These are phyloP conservation scores for Caretta caretta DNA, from an alignment of 2,113 vertebrate species.

Conservation along the genomic window DNA sequence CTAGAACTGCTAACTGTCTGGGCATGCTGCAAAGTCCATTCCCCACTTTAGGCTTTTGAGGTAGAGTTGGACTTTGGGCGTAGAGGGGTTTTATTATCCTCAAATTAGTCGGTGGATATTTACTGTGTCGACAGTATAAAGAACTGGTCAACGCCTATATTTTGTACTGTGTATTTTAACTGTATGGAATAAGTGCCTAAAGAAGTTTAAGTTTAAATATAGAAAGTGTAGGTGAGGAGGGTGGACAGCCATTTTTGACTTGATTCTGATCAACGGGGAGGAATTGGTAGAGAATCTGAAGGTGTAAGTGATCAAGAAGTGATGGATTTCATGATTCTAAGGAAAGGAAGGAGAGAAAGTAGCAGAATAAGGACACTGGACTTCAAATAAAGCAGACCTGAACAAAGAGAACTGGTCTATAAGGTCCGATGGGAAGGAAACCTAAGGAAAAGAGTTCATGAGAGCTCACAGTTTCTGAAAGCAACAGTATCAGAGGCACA, in stretches of 20 bases:
- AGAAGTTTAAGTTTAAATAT: not conserved
- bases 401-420: not conserved
- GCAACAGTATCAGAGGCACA: not conserved
- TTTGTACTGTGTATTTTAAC: not conserved
- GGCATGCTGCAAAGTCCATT: not conserved
- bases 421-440: not conserved
- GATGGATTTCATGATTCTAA: not conserved
- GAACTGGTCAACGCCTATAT: no score
- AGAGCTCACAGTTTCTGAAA: not conserved
- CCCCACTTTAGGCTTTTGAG: not conserved
- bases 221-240: not conserved
- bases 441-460: not conserved
- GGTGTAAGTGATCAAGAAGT: not conserved
- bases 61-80: slow-evolving; percentile 49
- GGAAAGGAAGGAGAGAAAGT: not conserved
- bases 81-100: slow-evolving; percentile 11
- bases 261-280: not conserved
- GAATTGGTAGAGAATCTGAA: not conserved
- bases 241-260: not conserved
- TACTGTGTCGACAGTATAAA: not conserved
- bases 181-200: not conserved
- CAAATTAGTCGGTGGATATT: not conserved
- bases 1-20: not conserved
- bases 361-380: not conserved
- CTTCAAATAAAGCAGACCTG: not conserved